These are phyloP conservation scores for Epinotia bilunana DNA, from an alignment of 2,888 invertebrate genomes.

Conservation along the genomic window DNA sequence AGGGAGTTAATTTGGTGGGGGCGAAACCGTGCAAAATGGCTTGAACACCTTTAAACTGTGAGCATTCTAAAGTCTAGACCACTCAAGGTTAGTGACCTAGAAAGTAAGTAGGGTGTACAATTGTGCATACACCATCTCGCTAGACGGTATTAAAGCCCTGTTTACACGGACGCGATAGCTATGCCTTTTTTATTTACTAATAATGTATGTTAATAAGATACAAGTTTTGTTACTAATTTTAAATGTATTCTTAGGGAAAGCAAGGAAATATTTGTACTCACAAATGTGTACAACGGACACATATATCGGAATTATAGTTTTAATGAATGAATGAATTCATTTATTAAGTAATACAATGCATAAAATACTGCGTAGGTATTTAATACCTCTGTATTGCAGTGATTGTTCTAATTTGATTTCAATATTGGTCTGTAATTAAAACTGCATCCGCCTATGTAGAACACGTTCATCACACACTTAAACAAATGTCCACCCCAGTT, in stretches of 20 bases:
- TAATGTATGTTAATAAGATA: not conserved
- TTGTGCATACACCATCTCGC: slow-evolving; percentile 38
- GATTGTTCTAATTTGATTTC: too few relatives aligned
- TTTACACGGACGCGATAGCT: slow-evolving; percentile 8
- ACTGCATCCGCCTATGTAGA: too few relatives aligned
- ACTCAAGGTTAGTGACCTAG: slow-evolving; percentile 43
- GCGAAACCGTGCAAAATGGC: slow-evolving; percentile 36
- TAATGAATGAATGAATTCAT: too few relatives aligned
- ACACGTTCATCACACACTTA: too few relatives aligned
- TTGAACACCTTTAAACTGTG: slow-evolving; percentile 21
- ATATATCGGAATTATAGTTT: too few relatives aligned
- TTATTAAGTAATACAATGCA: too few relatives aligned
- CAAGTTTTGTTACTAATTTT: not conserved
- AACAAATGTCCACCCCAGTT: too few relatives aligned
- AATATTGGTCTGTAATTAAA: too few relatives aligned
- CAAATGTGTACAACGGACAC: not conserved
- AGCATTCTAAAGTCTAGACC: slow-evolving; percentile 36
- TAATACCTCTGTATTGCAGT: too few relatives aligned
- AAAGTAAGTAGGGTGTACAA: slow-evolving; percentile 43
- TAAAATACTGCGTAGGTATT: too few relatives aligned
- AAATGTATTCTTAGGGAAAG: not conserved
- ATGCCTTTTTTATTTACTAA: not conserved
- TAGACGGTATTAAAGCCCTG: slow-evolving; percentile 35
- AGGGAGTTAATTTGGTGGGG: too few relatives aligned
- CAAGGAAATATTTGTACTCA: not conserved